Base-by-base conservation (phyloP, 2,888 invertebrate genomes). In the Sarcophaga variegata region DNA sequence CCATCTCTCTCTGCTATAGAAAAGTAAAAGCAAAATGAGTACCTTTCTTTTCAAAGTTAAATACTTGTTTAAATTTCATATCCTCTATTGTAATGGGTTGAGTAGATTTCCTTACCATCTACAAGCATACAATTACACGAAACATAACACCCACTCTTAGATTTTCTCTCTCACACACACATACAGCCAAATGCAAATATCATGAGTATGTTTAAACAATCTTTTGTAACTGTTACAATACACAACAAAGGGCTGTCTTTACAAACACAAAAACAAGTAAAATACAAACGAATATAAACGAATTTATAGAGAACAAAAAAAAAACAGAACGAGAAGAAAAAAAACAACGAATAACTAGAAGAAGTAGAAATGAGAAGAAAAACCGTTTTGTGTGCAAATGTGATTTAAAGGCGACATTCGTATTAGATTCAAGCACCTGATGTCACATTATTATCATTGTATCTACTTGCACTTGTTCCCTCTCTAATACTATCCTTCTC, bases 401-500 rank as follows among this genome's bases (percentile, higher is more conserved):
- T 84, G 87, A 87, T 87, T 87, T 87, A 87, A 84, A 76, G 79
- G 76, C 79, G 84, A 83, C 87, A 76, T 80, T 87, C 84, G 81
- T 82, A 76, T 87, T 87, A 82, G 76, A 84, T 82, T 84, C 81
- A 82, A 87, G 87, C 87, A 87, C 87, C 87, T 87, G 87, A 82
- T 87, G 81, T 87, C 84, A 87, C 62, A 87, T 84, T 82, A 84
- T 84, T 87, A 83, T 82, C 84, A 76, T 79, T 79, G 62, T 70
- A 60, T 74, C 81, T 83, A 45, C 17, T 14, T 69, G 60, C 22
- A 6, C 59, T 4, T 59, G 4, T 37, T 8, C 17, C 17, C 66
- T n/a, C 17, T 14, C 14, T 66, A 4, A 6, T 45, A 37, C 45
- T 59, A 20, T 66, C 20, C n/a, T 64, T 45, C 20, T 70, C 27